Evolutionary conservation across 2,113 vertebrate genomes (phyloP).

Genomic region (Aplodontia rufa): DNA sequence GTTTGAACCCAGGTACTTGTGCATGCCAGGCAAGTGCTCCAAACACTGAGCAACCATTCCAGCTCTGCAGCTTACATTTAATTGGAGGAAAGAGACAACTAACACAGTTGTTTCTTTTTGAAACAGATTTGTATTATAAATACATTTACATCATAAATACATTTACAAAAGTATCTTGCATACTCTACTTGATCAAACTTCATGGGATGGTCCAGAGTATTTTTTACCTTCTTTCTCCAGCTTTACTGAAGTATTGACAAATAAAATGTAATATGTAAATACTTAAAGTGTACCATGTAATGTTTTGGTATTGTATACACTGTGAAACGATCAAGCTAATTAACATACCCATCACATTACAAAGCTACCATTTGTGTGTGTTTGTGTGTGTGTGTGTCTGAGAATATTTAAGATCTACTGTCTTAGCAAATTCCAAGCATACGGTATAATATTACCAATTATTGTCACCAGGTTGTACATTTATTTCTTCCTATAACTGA

Average conservation of each 20-base stretch:
- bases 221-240: background rate
- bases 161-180: background rate
- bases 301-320: background rate
- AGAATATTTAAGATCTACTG: background rate
- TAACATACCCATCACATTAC: background rate
- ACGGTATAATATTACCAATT: background rate
- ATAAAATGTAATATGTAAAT: background rate
- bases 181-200: slow-evolving; percentile 87
- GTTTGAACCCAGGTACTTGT: too few species aligned
- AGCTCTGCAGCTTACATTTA: background rate
- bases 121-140: background rate
- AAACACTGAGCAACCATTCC: too few species aligned
- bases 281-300: background rate
- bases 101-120: too few species aligned
- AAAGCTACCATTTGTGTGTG: background rate
- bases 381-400: background rate
- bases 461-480: background rate
- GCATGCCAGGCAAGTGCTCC: too few species aligned
- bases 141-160: too few species aligned
- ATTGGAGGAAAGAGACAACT: background rate
- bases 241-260: background rate
- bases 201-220: slow-evolving; percentile 61
- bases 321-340: background rate
- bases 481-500: background rate
- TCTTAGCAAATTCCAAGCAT: background rate